These are phyloP conservation scores for Bugula neritina DNA, from an alignment of 2,888 invertebrate genomes.

Conservation along the genomic window DNA sequence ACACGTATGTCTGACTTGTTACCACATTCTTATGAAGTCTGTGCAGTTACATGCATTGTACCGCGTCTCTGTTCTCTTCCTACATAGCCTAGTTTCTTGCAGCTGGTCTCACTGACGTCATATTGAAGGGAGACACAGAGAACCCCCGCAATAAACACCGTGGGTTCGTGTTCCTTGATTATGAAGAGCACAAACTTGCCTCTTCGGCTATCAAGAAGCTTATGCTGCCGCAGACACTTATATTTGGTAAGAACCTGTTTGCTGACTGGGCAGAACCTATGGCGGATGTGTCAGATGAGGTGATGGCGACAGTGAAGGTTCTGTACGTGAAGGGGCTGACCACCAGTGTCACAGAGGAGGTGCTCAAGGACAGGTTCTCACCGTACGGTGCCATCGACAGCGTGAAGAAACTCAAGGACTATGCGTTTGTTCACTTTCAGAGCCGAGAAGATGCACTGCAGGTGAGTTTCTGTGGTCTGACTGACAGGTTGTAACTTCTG, in stretches of 20 bases:
- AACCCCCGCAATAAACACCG: slow-evolving; percentile 11
- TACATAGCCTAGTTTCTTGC: neutral
- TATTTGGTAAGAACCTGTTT: slow-evolving; percentile 23
- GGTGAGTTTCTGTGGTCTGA: too few species aligned
- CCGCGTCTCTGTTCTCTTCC: neutral
- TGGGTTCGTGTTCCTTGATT: slow-evolving; percentile 15
- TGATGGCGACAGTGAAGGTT: slow-evolving; percentile 19
- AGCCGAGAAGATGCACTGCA: slow-evolving; percentile 26
- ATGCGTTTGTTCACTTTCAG: slow-evolving; percentile 25
- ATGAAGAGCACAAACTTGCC: slow-evolving; percentile 16
- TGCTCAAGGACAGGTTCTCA: slow-evolving; percentile 22
- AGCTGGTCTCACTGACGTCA: slow-evolving; percentile 9
- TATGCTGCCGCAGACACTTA: neutral
- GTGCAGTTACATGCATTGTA: too few species aligned
- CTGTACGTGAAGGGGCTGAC: slow-evolving; percentile 23
- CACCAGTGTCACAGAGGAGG: slow-evolving; percentile 14
- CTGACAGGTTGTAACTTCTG: too few species aligned
- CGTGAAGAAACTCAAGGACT: slow-evolving; percentile 25
- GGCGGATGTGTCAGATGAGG: slow-evolving; percentile 19
- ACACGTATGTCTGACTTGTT: neutral
- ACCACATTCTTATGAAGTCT: neutral
- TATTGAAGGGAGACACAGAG: slow-evolving; percentile 2
- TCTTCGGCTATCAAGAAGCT: slow-evolving; percentile 25
- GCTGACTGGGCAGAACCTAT: slow-evolving; percentile 25
- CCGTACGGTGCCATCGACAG: slow-evolving; percentile 25